Conservation (phyloP, 2,797 vertebrate species). For the Sebastes taczanowskii region DNA sequence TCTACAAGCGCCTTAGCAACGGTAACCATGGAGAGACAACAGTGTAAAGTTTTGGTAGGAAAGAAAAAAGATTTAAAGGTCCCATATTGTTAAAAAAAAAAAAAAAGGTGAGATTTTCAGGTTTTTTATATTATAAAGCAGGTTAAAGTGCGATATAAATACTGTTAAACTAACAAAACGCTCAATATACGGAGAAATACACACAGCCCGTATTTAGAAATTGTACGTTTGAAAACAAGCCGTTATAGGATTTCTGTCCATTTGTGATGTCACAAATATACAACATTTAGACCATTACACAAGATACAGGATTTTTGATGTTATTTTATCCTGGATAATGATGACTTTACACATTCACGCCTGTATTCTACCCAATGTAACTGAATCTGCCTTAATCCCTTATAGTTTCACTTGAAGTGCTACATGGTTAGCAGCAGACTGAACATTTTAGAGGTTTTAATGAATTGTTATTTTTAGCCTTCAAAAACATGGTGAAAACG, state of each 20-base stretch:
- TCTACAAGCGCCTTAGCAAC: conserved; percentile 95
- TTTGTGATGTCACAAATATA: too few species aligned
- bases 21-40: conserved; percentile 97
- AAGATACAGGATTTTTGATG: conserved; percentile 37
- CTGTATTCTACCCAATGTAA: conserved; percentile 19
- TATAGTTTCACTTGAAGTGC: conserved; percentile 41
- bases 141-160: too few species aligned
- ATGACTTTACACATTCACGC: conserved; percentile 42
- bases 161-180: too few species aligned
- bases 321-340: conserved; percentile 51
- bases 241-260: background rate
- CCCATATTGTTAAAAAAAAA: conserved; percentile 25
- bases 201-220: too few species aligned
- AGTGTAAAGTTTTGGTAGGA: conserved; percentile 81
- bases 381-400: conserved; percentile 1
- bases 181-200: too few species aligned
- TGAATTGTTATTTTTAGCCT: conserved; percentile 23
- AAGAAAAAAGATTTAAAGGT: conserved; percentile 31
- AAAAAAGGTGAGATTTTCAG: conserved; percentile 56
- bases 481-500: conserved; percentile 4
- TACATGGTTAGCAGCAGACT: conserved; percentile 39
- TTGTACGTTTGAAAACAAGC: conserved; percentile 34
- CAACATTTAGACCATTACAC: too few species aligned
- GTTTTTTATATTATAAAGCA: conserved; percentile 17
- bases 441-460: conserved; percentile 42